Percentiles rank a stretch among this genome's conserved stretches.
Evolutionary conservation across 1,140 invertebrate species (phyloP).

Genomic region (Holotrichia oblita): DNA sequence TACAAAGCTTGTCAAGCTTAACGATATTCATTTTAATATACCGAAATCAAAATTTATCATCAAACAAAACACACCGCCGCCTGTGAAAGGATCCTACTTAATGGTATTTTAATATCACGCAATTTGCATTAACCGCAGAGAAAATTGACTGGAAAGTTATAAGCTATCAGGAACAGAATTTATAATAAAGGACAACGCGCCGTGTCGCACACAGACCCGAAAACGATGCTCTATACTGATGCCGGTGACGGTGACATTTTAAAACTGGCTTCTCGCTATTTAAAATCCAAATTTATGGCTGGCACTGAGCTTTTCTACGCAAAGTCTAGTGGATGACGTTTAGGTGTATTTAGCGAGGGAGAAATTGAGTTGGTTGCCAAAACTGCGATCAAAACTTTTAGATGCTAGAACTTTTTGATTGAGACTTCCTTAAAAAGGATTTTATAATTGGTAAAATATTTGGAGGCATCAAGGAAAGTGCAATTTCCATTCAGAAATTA

Average conservation of each 20-base stretch:
- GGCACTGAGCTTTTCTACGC: background rate
- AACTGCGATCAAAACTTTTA: too few relatives aligned
- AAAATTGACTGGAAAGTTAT: background rate
- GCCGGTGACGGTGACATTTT: background rate
- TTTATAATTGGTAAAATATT: too few relatives aligned
- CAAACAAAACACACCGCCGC: background rate
- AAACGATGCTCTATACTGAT: background rate
- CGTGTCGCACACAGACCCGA: background rate
- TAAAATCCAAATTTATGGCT: conserved; percentile 3
- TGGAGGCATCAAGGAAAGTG: too few relatives aligned
- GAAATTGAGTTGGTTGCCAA: too few relatives aligned
- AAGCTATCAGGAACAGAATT: background rate
- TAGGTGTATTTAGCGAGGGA: too few relatives aligned
- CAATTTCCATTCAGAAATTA: too few relatives aligned
- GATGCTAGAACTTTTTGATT: too few relatives aligned
- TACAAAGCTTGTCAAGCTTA: too few relatives aligned
- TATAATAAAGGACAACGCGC: background rate
- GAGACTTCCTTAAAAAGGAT: too few relatives aligned
- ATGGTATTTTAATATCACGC: background rate
- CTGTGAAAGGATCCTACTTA: background rate
- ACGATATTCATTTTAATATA: background rate
- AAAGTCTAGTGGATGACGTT: too few relatives aligned
- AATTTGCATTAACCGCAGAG: background rate
- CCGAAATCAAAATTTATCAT: background rate
- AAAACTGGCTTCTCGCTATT: background rate